Conservation (phyloP, 64 coral and sea anemone species). For the Dendronephthya gigantea region DNA sequence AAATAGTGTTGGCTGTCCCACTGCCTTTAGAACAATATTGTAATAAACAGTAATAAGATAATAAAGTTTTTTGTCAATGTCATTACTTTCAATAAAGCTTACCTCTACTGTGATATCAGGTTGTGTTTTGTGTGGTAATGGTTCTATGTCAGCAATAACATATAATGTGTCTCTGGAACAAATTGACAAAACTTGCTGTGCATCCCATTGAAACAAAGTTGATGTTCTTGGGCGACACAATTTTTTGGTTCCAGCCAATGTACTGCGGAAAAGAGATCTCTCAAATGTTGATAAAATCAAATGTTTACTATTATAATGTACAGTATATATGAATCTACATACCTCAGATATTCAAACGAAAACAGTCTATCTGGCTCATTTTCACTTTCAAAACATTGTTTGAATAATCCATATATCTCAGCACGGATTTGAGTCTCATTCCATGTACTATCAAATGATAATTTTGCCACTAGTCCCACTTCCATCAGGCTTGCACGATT, state of each 20-base stretch:
- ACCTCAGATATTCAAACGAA: too few relatives aligned
- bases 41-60: not conserved
- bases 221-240: constrained; percentile 20
- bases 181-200: not conserved
- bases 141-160: not conserved
- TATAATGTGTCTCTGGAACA: constrained; percentile 1
- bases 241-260: constrained; percentile 18
- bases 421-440: too few relatives aligned
- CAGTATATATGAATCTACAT: too few relatives aligned
- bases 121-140: constrained; percentile 4
- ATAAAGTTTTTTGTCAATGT: not conserved
- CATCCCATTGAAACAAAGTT: not conserved
- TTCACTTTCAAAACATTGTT: too few relatives aligned
- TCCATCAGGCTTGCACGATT: too few relatives aligned
- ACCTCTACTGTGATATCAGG: not conserved
- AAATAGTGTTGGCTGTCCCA: not conserved
- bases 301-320: too few relatives aligned
- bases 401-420: too few relatives aligned
- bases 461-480: too few relatives aligned
- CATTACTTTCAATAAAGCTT: not conserved
- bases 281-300: too few relatives aligned
- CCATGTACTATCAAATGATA: too few relatives aligned
- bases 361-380: too few relatives aligned
- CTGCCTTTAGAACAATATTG: not conserved
- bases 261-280: not conserved